Evolutionary conservation across 2,113 vertebrate genomes (phyloP).

Genomic region (Anarhynchus alexandrinus): DNA sequence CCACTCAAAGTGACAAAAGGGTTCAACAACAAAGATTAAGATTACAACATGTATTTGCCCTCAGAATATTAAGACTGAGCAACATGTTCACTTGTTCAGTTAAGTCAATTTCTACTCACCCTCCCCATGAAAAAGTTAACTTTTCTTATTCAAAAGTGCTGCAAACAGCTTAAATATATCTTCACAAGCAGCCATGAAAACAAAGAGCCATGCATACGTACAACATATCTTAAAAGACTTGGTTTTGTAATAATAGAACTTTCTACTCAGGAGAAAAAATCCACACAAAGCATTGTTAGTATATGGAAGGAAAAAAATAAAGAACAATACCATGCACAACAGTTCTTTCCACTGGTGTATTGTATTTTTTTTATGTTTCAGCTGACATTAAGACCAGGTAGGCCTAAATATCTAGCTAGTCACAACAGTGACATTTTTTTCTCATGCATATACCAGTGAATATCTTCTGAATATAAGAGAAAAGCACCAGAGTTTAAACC

Average conservation of each 20-base stretch:
- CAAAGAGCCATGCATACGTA: neutral
- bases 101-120: neutral
- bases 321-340: neutral
- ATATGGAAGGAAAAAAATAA: neutral
- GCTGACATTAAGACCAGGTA: neutral
- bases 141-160: neutral
- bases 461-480: neutral
- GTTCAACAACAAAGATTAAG: neutral
- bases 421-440: neutral
- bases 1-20: neutral
- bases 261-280: neutral
- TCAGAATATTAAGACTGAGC: neutral
- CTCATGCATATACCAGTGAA: accelerated
- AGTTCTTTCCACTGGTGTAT: neutral
- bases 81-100: neutral
- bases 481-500: neutral
- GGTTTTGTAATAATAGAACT: neutral
- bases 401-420: neutral
- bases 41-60: neutral
- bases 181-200: neutral
- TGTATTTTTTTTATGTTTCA: neutral
- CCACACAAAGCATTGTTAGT: neutral
- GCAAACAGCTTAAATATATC: neutral
- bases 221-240: neutral
- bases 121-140: neutral